phyloP scores from a whole-genome alignment of 2,797 vertebrate genomes.

The Huso huso region DNA sequence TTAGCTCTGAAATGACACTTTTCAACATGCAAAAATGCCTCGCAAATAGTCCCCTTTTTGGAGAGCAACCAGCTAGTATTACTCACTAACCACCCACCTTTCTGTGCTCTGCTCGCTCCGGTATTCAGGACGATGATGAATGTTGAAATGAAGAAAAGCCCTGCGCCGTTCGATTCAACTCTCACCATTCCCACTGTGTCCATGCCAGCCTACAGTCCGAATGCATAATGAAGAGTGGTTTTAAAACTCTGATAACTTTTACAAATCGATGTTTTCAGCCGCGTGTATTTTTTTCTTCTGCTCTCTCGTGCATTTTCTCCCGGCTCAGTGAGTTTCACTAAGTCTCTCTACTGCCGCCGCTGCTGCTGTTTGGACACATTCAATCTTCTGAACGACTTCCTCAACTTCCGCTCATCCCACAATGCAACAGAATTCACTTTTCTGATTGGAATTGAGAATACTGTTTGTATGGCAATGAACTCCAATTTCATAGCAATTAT shows the following conservation, averaged over 20 bases:
- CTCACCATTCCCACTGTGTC: constrained; percentile 71
- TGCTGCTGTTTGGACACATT: constrained; percentile 27
- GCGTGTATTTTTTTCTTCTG: constrained; percentile 35
- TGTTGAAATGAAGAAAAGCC: constrained; percentile 54
- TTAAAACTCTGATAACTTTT: constrained; percentile 1
- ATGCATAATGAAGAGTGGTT: constrained; percentile 60
- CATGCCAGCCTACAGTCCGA: constrained; percentile 67
- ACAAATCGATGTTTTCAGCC: neutral
- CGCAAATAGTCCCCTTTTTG: too few species aligned
- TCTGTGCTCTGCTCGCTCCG: constrained; percentile 55
- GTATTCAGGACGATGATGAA: constrained; percentile 51
- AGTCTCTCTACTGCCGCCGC: neutral
- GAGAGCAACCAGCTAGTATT: too few species aligned
- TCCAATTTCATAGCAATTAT: neutral
- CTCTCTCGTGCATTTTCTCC: constrained; percentile 4
- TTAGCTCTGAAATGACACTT: too few species aligned
- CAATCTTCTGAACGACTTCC: constrained; percentile 57
- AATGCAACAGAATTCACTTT: constrained; percentile 35
- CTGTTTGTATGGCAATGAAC: too few species aligned
- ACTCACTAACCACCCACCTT: constrained; percentile 48
- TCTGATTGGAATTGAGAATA: constrained; percentile 2
- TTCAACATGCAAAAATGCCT: too few species aligned
- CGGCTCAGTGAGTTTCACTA: neutral
- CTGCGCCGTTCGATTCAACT: constrained; percentile 58
- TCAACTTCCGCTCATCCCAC: constrained; percentile 56